Base-by-base conservation (phyloP, 2,888 invertebrate genomes). In the Tinea pellionella region DNA sequence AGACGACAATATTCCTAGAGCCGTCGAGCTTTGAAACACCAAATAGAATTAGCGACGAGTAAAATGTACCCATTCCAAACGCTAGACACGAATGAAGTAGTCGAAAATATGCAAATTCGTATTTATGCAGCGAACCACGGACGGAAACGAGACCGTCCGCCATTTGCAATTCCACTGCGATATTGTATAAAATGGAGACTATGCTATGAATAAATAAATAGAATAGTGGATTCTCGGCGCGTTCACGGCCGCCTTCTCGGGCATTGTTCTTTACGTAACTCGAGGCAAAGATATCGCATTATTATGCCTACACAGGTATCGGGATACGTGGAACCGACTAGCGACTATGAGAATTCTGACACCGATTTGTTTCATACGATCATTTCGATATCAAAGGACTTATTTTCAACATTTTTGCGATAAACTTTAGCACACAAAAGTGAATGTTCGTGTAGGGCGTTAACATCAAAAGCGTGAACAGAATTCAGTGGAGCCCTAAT, bases 201-300 rank as follows among this genome's bases (percentile, higher is more conserved):
- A 69, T 69, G 76, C 71, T 70, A 69, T 75, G 79, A 79, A 81
- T 80, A 74, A 75, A 72, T 77, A 78, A 78, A 75, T 72, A 67
- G 68, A 67, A 69, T 69, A 61, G 63, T 57, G 63, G 69, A 78
- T 78, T 77, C 77, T 70, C 72, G 69, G 66, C 74, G 75, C 80
- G 78, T 80, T 76, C 78, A 77, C 72, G 79, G 78, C 74, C 80
- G 78, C 78, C 30, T 77, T 80, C 78, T 70, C 80, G 76, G 73
- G 71, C 77, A 83, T 84, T 84, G 82, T 84, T 82, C 79, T 80
- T 80, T 80, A 79, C 79, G 78, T 81, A 82, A 82, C 32, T 24
- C 59, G 59, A 41, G 41, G 42, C 43, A 24, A 37, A 13, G 11
- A 18, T 41, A n/a, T 19, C 16, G 18, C 41, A 55, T 58, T 18